Conservation (phyloP, 2,888 invertebrate species). For the Leptinotarsa juncta region DNA sequence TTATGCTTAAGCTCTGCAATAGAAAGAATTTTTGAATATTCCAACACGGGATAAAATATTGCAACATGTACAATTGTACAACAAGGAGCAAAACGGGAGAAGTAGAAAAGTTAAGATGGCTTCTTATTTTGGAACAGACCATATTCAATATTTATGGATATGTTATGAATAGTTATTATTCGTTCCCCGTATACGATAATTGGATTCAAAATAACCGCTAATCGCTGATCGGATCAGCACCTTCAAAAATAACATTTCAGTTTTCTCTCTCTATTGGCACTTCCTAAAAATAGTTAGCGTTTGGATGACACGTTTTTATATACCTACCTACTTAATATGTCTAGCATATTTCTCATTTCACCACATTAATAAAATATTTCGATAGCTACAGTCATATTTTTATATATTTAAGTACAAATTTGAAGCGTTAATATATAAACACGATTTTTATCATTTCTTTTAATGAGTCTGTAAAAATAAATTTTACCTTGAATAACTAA, state of each 20-base stretch:
- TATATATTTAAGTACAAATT: background rate
- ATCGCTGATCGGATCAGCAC: slow-evolving; percentile 23
- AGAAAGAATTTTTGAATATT: too few species aligned
- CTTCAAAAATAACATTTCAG: slow-evolving; percentile 41
- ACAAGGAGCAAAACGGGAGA: too few species aligned
- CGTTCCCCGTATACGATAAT: slow-evolving; percentile 17
- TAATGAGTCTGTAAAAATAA: too few species aligned
- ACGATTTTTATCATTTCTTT: too few species aligned
- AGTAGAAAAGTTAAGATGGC: too few species aligned
- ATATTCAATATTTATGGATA: background rate
- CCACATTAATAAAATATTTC: background rate
- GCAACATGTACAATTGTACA: slow-evolving; percentile 32
- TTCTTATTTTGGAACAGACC: background rate
- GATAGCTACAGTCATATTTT: background rate
- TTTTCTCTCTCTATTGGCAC: slow-evolving; percentile 24
- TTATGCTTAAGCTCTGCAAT: too few species aligned
- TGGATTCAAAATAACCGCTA: slow-evolving; percentile 37
- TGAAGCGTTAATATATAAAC: too few species aligned
- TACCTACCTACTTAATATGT: background rate
- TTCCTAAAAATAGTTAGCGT: slow-evolving; percentile 36
- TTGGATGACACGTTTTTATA: slow-evolving; percentile 30
- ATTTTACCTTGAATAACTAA: too few species aligned
- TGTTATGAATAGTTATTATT: background rate
- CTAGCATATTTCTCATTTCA: slow-evolving; percentile 22
- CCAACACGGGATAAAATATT: background rate